Evolutionary conservation across 2,888 invertebrate species (phyloP).

Genomic region (Orthosia gracilis): DNA sequence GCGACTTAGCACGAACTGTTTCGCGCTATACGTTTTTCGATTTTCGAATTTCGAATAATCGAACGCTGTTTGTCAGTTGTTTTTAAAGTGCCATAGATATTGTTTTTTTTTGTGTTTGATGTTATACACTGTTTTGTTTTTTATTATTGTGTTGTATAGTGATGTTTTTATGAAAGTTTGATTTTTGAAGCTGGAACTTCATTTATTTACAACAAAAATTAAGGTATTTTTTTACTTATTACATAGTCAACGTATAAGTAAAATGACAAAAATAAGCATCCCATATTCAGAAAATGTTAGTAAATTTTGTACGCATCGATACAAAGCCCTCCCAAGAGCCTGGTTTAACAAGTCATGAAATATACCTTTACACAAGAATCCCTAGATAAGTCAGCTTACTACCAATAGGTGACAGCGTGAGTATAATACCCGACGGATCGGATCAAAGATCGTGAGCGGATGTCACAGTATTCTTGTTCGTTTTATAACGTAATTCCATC

Average conservation of each 20-base stretch:
- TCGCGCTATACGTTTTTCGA: constrained; percentile 55
- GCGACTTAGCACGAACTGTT: constrained; percentile 64
- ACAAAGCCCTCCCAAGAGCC: neutral
- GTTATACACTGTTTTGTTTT: constrained; percentile 6
- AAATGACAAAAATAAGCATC: neutral
- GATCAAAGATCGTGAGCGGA: constrained; percentile 47
- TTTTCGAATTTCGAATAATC: constrained; percentile 53
- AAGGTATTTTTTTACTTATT: constrained; percentile 23
- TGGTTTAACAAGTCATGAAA: too few species aligned
- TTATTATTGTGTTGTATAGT: constrained; percentile 30
- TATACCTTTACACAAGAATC: neutral
- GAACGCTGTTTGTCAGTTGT: constrained; percentile 1
- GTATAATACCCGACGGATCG: constrained; percentile 5
- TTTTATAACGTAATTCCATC: constrained; percentile 32
- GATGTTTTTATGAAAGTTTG: constrained; percentile 19
- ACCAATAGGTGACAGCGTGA: neutral
- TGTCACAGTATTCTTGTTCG: constrained; percentile 32
- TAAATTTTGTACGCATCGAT: neutral
- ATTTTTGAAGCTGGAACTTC: neutral
- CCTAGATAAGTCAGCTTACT: neutral
- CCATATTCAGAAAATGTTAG: neutral
- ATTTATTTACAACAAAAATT: neutral
- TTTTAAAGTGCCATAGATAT: constrained; percentile 24
- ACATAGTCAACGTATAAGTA: too few species aligned
- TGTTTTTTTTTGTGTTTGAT: constrained; percentile 14